A percentile compares a stretch with the other conserved stretches of the same genome.
These are phyloP conservation scores for Archocentrus centrarchus DNA, from an alignment of 2,113 vertebrate species.

Conservation along the genomic window DNA sequence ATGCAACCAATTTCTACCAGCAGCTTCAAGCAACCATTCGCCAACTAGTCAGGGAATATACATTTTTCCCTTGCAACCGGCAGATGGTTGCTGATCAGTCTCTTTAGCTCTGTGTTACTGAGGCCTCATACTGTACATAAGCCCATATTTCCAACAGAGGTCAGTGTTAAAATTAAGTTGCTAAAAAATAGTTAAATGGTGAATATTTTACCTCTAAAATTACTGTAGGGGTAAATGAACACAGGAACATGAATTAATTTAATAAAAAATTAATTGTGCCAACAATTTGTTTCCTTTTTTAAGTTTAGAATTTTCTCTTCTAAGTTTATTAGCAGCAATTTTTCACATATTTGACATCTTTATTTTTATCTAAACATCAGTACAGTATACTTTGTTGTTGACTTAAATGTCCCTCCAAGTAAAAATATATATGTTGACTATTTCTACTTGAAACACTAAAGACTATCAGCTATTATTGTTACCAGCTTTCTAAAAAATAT, in stretches of 20 bases:
- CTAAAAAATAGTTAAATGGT: not conserved
- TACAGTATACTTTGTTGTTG: not conserved
- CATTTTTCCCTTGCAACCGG: not conserved
- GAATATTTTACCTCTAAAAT: not conserved
- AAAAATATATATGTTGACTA: rapidly evolving
- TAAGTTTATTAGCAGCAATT: not conserved
- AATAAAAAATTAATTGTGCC: not conserved
- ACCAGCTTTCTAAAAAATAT: not conserved
- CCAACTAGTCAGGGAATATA: not conserved
- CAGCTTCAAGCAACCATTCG: not conserved
- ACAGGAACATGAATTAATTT: not conserved
- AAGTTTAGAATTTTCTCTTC: not conserved
- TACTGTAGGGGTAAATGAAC: not conserved
- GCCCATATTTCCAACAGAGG: not conserved
- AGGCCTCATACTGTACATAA: no score
- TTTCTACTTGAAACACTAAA: not conserved
- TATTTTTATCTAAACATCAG: not conserved
- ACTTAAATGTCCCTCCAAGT: not conserved
- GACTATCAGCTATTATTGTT: no score
- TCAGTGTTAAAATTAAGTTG: not conserved
- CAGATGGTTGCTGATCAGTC: not conserved
- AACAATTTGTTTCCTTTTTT: not conserved
- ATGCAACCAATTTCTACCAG: not conserved
- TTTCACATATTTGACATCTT: not conserved
- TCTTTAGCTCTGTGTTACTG: not conserved